These are phyloP conservation scores for Zaprionus camerounensis DNA, from an alignment of 1,140 invertebrate genomes.

Conservation along the genomic window DNA sequence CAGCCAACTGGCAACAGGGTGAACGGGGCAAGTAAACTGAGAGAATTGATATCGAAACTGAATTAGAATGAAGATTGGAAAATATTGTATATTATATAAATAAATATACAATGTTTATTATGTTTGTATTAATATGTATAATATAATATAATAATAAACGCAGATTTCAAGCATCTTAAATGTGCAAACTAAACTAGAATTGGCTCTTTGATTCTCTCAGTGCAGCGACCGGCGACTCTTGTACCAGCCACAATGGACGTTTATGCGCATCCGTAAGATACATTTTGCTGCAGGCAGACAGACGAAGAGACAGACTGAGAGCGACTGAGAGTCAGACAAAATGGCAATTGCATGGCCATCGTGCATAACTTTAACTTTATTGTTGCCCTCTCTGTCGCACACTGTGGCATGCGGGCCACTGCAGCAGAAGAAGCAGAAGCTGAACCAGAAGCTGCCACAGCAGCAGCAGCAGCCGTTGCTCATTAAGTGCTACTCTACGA, in stretches of 20 bases:
- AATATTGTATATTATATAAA: no score
- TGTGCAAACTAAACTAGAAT: no score
- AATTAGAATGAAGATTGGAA: not conserved
- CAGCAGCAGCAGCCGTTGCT: constrained; percentile 72
- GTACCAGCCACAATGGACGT: constrained; percentile 62
- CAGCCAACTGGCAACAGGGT: constrained; percentile 24
- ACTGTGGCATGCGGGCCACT: constrained; percentile 74
- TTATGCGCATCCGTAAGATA: constrained; percentile 76
- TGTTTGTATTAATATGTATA: no score
- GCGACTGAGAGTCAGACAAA: constrained; percentile 6
- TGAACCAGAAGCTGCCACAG: constrained; percentile 32
- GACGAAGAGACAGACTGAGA: constrained; percentile 1
- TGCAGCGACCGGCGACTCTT: constrained; percentile 47
- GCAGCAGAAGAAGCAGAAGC: constrained; percentile 42
- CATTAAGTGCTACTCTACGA: constrained; percentile 81
- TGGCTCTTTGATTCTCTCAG: not conserved
- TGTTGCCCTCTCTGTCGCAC: constrained; percentile 51
- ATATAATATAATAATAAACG: no score
- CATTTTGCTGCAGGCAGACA: constrained; percentile 56
- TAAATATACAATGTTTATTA: no score
- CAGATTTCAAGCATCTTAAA: no score
- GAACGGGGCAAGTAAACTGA: constrained; percentile 1
- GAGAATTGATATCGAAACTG: constrained; percentile 12
- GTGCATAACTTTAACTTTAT: constrained; percentile 77
- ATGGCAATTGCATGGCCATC: constrained; percentile 75